Percentiles rank a stretch among this genome's conserved stretches.
phyloP scores from a whole-genome alignment of 2,888 invertebrate species.

The Melinaea menophilus region DNA sequence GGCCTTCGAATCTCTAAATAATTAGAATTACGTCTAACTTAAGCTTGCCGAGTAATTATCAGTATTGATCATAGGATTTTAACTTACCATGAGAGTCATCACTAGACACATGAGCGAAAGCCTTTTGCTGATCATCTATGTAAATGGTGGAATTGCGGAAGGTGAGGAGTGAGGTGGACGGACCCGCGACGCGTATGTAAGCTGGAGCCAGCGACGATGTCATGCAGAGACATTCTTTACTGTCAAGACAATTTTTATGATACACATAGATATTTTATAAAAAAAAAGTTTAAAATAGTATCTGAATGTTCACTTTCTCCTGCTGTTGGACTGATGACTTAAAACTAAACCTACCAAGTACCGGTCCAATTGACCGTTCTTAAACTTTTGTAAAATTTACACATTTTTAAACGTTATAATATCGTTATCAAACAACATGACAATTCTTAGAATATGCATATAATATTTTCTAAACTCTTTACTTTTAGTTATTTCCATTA shows the following conservation, averaged over 20 bases:
- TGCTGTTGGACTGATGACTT: too few species aligned
- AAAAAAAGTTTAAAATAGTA: not conserved
- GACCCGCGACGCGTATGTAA: constrained; percentile 85
- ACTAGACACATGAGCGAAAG: constrained; percentile 26
- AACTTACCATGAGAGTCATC: constrained; percentile 27
- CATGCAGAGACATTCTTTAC: constrained; percentile 80
- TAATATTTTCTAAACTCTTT: too few species aligned
- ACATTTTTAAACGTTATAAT: too few species aligned
- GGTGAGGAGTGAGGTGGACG: constrained; percentile 74
- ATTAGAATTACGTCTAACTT: too few species aligned
- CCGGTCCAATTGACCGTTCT: too few species aligned
- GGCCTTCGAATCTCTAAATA: too few species aligned
- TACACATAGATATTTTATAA: not conserved
- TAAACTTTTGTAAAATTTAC: too few species aligned
- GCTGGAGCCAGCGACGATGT: constrained; percentile 83
- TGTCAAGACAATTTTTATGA: constrained; percentile 40
- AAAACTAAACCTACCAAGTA: too few species aligned
- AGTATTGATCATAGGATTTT: not conserved
- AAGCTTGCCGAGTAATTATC: too few species aligned
- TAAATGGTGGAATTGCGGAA: constrained; percentile 60
- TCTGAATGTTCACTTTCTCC: not conserved
- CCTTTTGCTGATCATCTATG: constrained; percentile 41
- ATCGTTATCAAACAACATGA: too few species aligned
- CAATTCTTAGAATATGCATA: too few species aligned
- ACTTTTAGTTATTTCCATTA: too few species aligned